Conservation (phyloP, 2,113 vertebrate genomes). For the Rhadina sibilatrix region DNA sequence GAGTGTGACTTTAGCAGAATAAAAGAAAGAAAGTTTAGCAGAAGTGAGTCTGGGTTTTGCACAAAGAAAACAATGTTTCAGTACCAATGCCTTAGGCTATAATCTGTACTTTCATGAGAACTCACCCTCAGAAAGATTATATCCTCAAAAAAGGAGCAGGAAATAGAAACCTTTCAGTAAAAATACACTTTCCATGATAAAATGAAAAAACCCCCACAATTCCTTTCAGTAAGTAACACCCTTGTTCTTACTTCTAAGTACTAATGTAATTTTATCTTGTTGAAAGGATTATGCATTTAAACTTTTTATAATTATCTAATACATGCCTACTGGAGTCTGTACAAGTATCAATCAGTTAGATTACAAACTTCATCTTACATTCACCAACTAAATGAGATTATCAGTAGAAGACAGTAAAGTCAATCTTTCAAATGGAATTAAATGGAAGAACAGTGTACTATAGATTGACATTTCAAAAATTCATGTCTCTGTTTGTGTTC, state of each 20-base stretch:
- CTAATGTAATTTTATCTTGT: not conserved
- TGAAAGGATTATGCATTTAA: not conserved
- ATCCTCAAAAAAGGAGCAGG: not conserved
- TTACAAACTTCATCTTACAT: not conserved
- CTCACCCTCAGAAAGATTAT: not conserved
- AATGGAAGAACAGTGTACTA: not conserved
- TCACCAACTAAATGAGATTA: not conserved
- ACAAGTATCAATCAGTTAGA: not conserved
- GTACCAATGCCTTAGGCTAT: not conserved
- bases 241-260: not conserved
- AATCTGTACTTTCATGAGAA: not conserved
- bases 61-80: not conserved
- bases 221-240: not conserved
- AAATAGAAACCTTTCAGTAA: not conserved
- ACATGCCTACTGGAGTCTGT: not conserved
- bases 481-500: not conserved
- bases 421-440: not conserved
- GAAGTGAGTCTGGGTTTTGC: not conserved
- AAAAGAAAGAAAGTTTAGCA: not conserved
- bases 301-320: not conserved
- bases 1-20: not conserved
- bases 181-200: not conserved
- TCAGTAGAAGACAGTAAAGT: not conserved
- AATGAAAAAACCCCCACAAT: accelerated
- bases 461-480: not conserved